Percentiles rank a stretch among this genome's conserved stretches.
phyloP scores from a whole-genome alignment of 2,888 invertebrate genomes.

The Spatulosminthurus flaviceps region DNA sequence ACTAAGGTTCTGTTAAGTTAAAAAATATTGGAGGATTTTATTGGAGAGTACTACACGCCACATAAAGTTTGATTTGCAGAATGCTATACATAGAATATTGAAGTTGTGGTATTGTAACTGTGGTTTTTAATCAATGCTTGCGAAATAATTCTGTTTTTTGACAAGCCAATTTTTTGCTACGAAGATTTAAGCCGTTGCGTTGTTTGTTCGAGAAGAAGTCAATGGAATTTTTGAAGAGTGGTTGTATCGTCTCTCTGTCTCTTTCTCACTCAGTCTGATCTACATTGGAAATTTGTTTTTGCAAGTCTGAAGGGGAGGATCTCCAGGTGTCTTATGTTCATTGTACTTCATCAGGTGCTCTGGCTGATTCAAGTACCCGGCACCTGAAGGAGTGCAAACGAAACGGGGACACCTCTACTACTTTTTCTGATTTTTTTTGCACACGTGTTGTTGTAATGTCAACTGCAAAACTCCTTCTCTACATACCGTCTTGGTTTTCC shows the following conservation, averaged over 20 bases:
- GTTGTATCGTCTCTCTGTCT: no score
- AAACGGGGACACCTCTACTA: conserved; percentile 71
- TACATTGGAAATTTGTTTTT: neutral
- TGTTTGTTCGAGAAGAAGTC: no score
- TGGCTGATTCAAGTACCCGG: conserved; percentile 87
- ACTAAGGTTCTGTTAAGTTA: neutral
- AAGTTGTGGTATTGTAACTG: no score
- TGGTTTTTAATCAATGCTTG: no score
- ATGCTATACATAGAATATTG: no score
- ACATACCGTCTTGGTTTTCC: neutral
- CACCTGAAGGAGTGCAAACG: conserved; percentile 99
- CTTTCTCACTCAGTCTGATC: no score
- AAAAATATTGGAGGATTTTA: conserved; percentile 7
- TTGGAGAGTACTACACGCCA: neutral
- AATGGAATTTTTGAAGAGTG: no score
- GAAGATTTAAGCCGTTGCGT: neutral
- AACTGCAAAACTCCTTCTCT: neutral
- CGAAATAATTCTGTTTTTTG: neutral
- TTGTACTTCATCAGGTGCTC: conserved; percentile 99
- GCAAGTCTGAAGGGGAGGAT: neutral
- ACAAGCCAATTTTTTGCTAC: neutral
- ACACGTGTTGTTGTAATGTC: conserved; percentile 8
- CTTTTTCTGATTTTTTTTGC: conserved; percentile 31
- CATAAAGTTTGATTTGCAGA: neutral
- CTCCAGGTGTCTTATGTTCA: conserved; percentile 76